Base-by-base conservation (phyloP, 23 tunicate species). In the Clavelina lepadiformis region DNA sequence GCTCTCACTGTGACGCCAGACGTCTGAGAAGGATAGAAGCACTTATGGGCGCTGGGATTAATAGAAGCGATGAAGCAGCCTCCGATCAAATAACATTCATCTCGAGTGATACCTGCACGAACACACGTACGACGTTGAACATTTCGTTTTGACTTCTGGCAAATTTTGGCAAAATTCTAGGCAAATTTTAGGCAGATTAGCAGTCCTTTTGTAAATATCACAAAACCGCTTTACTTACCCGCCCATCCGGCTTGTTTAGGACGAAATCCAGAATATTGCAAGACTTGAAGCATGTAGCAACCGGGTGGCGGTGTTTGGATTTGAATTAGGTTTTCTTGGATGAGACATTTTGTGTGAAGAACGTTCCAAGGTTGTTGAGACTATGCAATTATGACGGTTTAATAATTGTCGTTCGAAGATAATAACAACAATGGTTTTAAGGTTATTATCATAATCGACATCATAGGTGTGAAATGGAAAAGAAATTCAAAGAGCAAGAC, bases 41-140 rank as follows among this genome's bases (percentile, higher is more conserved):
- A 53, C 19, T 53, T 7, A n/a, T 53, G 23, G 23, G 19, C 59
- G 15, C 49, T 41, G 19, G 19, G 20, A 7, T 53, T 25, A 53
- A 53, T 13, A 53, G 59, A 53, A 13, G 59, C 25, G 25, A 11
- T 6, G 25, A 20, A 72, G 46, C 88, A 81, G 4, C 79, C 88
- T 11, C 47, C 69, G 35, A 81, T 72, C 44, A 81, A 35, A 41
- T 60, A 25, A 36, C 88, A 81, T 8, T 71, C 73, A 1, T 35
- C 31, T 28, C 50, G 56, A 0, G 58, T 72, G n/a, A 81, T 81
- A 21, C 63, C 88, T 81, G n/a, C n/a, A n/a, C n/a, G n/a, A n/a
- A 56, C 33, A 45, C 35, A 65, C 2, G 26, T 19, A 38, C 44
- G 44, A 37, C 33, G 49, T 13, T 44, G 15, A 44, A 44, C 13